phyloP scores from a whole-genome alignment of 2,113 vertebrate genomes.

The Scalopus aquaticus region DNA sequence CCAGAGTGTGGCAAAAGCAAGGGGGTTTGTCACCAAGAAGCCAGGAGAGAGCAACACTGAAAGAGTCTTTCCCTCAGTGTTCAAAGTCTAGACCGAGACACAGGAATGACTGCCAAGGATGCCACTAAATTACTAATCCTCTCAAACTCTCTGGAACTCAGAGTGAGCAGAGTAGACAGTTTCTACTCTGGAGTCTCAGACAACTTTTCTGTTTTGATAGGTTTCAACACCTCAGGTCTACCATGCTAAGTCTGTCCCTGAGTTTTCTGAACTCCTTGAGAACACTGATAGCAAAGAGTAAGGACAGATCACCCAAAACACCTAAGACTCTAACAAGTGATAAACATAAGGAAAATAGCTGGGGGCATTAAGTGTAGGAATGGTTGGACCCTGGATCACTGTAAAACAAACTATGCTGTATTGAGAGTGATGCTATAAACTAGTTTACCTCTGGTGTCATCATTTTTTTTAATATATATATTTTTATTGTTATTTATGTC shows the following conservation, averaged over 20 bases:
- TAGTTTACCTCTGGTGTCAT: too few species aligned
- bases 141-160: neutral
- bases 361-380: neutral
- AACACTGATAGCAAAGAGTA: neutral
- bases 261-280: neutral
- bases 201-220: neutral
- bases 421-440: neutral
- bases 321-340: neutral
- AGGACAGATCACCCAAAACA: neutral
- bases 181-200: neutral
- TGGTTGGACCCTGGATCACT: neutral
- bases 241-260: neutral
- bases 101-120: neutral
- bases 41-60: neutral
- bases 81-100: neutral
- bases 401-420: neutral
- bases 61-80: neutral
- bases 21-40: neutral
- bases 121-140: neutral
- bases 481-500: too few species aligned
- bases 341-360: neutral
- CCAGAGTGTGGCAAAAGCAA: neutral
- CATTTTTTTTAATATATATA: too few species aligned
- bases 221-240: neutral
- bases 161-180: neutral